phyloP scores from a whole-genome alignment of 2,113 vertebrate species.

The Carlito syrichta region DNA sequence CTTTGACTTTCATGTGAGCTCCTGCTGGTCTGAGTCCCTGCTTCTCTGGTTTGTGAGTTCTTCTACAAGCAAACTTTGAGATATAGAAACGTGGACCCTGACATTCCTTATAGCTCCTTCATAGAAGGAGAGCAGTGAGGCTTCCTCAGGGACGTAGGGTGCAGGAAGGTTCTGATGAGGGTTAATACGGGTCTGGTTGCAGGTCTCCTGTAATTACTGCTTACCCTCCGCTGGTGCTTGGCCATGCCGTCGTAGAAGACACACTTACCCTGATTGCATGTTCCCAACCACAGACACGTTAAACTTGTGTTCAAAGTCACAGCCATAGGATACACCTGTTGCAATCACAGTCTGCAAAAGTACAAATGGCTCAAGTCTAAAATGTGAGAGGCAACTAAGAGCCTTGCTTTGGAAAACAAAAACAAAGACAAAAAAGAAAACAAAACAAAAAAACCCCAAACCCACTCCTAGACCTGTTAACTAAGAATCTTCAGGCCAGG shows the following conservation, averaged over 20 bases:
- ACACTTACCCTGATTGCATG: constrained; percentile 89
- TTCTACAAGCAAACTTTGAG: background rate
- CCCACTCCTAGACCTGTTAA: background rate
- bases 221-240: background rate
- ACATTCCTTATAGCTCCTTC: background rate
- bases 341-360: constrained; percentile 91
- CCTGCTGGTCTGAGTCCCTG: background rate
- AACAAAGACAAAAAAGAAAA: no score
- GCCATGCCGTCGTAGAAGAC: background rate
- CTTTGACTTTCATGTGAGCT: background rate
- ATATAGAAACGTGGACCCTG: background rate
- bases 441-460: no score
- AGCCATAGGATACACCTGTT: constrained; percentile 90
- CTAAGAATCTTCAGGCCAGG: background rate
- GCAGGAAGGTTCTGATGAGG: background rate
- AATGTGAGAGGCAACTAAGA: background rate
- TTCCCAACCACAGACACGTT: constrained; percentile 86
- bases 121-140: background rate
- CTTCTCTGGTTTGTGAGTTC: background rate
- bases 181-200: background rate
- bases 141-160: background rate
- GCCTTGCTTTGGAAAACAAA: background rate
- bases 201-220: background rate
- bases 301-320: constrained; percentile 85
- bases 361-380: constrained; percentile 64